Evolutionary conservation across 2,113 vertebrate species (phyloP).

Genomic region (Neomonachus schauinslandi): DNA sequence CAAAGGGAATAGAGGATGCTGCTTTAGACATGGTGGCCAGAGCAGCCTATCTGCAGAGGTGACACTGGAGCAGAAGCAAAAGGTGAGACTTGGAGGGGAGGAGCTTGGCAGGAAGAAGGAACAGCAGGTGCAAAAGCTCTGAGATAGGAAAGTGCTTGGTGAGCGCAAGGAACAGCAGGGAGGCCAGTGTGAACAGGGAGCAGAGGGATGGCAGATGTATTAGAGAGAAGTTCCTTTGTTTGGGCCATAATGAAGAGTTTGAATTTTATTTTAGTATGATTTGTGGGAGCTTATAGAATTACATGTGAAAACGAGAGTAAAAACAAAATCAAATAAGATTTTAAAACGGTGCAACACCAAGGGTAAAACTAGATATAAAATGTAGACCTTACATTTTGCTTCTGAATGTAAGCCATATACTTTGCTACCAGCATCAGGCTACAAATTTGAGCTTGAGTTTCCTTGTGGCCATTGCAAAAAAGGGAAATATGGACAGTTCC

Average conservation of each 20-base stretch:
- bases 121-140: neutral
- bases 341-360: neutral
- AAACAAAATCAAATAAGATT: neutral
- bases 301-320: neutral
- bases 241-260: neutral
- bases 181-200: neutral
- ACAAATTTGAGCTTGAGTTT: neutral
- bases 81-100: neutral
- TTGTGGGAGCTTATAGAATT: neutral
- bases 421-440: neutral
- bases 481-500: neutral
- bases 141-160: neutral
- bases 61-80: neutral
- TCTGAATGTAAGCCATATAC: neutral
- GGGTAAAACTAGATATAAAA: neutral
- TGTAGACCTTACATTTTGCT: neutral
- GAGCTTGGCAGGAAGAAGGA: neutral
- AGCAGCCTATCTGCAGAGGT: neutral
- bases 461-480: neutral
- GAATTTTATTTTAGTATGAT: neutral
- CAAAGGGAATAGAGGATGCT: neutral
- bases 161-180: neutral
- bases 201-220: neutral
- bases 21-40: neutral
- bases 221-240: neutral